phyloP scores from a whole-genome alignment of 2,888 invertebrate genomes.

The Cataglyphis altisquamis region DNA sequence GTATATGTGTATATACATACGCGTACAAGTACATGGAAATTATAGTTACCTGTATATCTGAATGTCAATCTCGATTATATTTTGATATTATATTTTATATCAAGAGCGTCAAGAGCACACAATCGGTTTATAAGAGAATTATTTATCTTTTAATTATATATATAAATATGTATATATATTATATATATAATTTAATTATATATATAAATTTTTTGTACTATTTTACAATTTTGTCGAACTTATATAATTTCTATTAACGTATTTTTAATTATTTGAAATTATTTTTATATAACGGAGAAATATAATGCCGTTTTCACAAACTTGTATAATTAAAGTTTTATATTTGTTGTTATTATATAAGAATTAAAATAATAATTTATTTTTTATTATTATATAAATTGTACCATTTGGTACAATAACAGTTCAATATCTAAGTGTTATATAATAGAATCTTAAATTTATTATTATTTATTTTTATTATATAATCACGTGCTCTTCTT shows the following conservation, averaged over 20 bases:
- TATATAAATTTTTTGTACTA: slow-evolving; percentile 1
- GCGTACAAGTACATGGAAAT: not conserved
- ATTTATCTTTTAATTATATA: not conserved
- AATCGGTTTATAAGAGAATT: not conserved
- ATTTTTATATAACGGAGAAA: not conserved
- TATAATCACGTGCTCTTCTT: not conserved
- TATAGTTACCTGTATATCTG: slow-evolving; percentile 1
- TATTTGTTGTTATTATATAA: not conserved
- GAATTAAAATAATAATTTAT: not conserved
- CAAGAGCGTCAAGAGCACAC: not conserved
- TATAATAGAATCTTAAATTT: not conserved
- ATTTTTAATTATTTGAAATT: slow-evolving; percentile 7
- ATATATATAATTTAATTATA: not conserved
- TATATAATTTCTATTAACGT: not conserved
- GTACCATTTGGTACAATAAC: slow-evolving; percentile 5
- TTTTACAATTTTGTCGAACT: slow-evolving; percentile 18
- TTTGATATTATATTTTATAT: slow-evolving; percentile 14
- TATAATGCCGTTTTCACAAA: not conserved
- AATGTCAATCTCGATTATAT: slow-evolving; percentile 32
- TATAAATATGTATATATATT: not conserved
- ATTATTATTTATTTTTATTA: slow-evolving; percentile 7
- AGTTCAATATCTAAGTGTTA: not conserved
- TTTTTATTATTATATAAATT: slow-evolving; percentile 20
- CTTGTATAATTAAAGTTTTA: slow-evolving; percentile 22
- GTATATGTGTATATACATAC: not conserved